A percentile compares a stretch with the other conserved stretches of the same genome.
Conservation (phyloP, 2,113 vertebrate species). For the Craseonycteris thonglongyai region DNA sequence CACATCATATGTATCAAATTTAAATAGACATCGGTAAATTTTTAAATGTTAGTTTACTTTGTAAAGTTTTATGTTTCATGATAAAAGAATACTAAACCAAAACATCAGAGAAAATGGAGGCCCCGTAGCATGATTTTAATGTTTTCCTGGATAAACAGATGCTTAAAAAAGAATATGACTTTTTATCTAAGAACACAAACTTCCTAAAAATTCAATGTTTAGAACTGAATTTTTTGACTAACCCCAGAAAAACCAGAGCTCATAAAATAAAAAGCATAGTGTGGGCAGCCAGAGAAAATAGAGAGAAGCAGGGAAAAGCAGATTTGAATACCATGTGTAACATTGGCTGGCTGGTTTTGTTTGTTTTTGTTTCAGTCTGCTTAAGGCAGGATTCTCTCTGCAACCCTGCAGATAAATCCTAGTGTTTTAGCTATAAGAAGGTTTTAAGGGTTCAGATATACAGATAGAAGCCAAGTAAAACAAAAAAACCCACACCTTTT, state of each 20-base stretch:
- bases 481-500: no score
- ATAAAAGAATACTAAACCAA: conserved; percentile 37
- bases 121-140: conserved; percentile 36
- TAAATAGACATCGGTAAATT: conserved; percentile 12
- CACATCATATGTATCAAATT: neutral
- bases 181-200: neutral
- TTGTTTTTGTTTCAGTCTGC: neutral
- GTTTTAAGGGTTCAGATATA: conserved; percentile 64
- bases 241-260: neutral
- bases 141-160: neutral
- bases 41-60: neutral
- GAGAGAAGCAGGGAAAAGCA: neutral
- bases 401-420: conserved; percentile 48
- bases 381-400: conserved; percentile 36
- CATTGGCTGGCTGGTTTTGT: neutral
- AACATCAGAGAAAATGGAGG: neutral
- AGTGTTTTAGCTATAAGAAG: conserved; percentile 52
- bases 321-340: neutral
- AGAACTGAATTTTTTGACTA: neutral
- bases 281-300: conserved; percentile 7
- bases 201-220: conserved; percentile 10
- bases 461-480: conserved; percentile 59
- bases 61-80: neutral
- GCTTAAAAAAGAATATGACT: neutral
- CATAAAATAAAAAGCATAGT: neutral